Evolutionary conservation across 2,113 vertebrate species (phyloP).

Genomic region (Onychostruthus taczanowskii): DNA sequence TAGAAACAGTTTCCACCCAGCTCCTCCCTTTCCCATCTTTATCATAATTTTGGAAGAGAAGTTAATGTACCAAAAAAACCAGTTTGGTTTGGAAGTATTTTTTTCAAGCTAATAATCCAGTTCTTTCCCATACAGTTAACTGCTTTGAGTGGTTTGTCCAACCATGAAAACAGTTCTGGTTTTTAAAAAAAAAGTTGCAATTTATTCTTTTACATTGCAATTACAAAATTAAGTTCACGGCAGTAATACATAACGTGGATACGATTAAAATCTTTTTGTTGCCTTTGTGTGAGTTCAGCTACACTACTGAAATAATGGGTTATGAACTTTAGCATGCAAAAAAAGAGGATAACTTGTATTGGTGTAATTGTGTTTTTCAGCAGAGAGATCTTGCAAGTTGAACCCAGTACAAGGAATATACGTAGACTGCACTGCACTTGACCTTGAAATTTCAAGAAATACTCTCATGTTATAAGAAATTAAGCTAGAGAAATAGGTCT

Average conservation of each 20-base stretch:
- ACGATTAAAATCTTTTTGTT: background rate
- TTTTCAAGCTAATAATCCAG: background rate
- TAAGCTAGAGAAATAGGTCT: background rate
- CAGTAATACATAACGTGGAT: background rate
- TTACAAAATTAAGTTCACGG: background rate
- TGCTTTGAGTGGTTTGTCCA: background rate
- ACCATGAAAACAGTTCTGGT: background rate
- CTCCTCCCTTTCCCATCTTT: background rate
- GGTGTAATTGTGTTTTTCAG: background rate
- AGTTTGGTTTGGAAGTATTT: background rate
- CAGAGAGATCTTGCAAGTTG: background rate
- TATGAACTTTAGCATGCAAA: background rate
- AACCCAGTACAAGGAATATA: background rate
- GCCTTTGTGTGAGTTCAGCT: background rate
- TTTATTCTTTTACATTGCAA: background rate
- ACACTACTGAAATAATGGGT: background rate
- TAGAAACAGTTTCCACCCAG: background rate
- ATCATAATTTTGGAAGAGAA: background rate
- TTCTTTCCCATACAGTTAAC: background rate
- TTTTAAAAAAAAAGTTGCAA: background rate
- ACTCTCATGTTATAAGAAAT: background rate
- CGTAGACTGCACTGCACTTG: background rate
- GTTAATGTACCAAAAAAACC: background rate
- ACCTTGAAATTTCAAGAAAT: slow-evolving; percentile 22
- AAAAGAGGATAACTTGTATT: background rate